phyloP scores from a whole-genome alignment of 2,113 vertebrate species.

The Corythaixoides concolor region DNA sequence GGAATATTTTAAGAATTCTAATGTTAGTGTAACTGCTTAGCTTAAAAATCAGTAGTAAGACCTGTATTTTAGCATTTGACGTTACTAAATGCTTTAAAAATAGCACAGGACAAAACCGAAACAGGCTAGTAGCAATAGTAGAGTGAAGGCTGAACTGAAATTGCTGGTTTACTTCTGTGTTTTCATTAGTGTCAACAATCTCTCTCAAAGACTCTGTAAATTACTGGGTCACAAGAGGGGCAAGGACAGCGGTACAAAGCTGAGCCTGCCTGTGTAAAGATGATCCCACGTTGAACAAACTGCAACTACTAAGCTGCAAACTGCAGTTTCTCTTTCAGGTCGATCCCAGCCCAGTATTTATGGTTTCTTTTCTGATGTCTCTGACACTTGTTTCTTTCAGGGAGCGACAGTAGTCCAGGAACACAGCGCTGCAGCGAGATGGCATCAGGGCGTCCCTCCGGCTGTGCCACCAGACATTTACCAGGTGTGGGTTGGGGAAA shows the following conservation, averaged over 20 bases:
- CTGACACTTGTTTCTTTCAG: background rate
- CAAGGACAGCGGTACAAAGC: background rate
- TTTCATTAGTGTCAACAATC: background rate
- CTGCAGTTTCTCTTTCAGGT: background rate
- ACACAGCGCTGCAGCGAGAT: background rate
- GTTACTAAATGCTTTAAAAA: background rate
- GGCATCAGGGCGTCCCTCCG: background rate
- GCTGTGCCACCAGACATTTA: rapidly evolving
- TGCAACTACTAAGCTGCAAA: background rate
- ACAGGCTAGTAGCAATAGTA: background rate
- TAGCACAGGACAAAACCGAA: background rate
- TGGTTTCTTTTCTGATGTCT: background rate
- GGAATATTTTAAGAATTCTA: background rate
- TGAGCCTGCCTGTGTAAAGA: background rate
- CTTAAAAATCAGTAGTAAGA: background rate
- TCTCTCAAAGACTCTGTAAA: background rate
- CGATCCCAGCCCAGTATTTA: background rate
- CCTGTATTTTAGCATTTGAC: background rate
- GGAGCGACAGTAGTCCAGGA: rapidly evolving
- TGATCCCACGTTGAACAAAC: background rate
- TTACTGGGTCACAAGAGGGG: background rate
- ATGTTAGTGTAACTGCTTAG: background rate
- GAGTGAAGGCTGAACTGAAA: background rate
- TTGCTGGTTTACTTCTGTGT: background rate
- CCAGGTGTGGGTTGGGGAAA: rapidly evolving